Base-by-base conservation (phyloP, 1,140 invertebrate genomes). In the Drosophila neocordata region DNA sequence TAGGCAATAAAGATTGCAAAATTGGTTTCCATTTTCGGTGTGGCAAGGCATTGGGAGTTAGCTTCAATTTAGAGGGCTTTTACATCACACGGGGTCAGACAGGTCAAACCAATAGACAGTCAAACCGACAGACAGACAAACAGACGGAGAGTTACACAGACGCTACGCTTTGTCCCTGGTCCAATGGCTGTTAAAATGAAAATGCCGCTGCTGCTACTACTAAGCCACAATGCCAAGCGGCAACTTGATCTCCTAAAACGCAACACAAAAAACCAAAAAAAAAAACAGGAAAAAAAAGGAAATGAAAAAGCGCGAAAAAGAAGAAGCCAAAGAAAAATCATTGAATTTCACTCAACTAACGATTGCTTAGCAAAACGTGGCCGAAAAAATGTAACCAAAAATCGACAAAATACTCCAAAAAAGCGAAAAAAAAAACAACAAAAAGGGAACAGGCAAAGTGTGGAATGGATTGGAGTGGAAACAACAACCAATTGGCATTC, bases 401-500 rank as follows among this genome's bases (percentile, higher is more conserved):
- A 79, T 65, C 65, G 79, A 65, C 51, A 41, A 37, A 44, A 24
- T 2, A 15, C 41, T 18, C 11, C 2, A 13, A 67, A 41, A 18
- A 35, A 3, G 18, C 4, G 7, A 7, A 31, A 31, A 31, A 31
- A 31, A 31, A 31, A 4, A 5, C 3, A 31, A 31, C 4, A 13
- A 24, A 18, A 37, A 62, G 11, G 4, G 9, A 22, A 20, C 12
- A 1, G 11, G 1, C 52, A 3, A 55, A 31, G 24, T 24, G 52
- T 4, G n/a, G 24, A 55, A 9, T 13, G n/a, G 41, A 31, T 31
- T 20, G 41, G 41, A 48, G 15, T 48, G 44, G 9, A 41, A 64
- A 71, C 70, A 68, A 79, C 79, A 83, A 79, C 74, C 79, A 83
- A 83, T 83, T 79, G 80, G 71, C 75, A 75, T 82, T 70, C 79